Evolutionary conservation across 2,888 invertebrate species (phyloP), one percentile per base, ranked within the genome.

Genomic region (Liodrosophila aerea): DNA sequence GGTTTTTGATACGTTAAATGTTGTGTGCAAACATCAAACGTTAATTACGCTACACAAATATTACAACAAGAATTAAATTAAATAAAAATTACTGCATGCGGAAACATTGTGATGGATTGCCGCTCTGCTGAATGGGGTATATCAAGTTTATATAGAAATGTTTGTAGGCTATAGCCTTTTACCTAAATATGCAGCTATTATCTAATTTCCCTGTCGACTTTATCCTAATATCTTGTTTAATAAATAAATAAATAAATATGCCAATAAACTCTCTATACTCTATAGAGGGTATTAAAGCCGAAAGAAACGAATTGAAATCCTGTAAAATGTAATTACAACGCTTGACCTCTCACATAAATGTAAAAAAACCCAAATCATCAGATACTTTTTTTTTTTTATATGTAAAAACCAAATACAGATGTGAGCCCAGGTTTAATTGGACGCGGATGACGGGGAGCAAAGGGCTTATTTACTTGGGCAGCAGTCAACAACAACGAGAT

Each of bases 1-100:
- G 81, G 61, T 76, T 62, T 83, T 22, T 61, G 41, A 67, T 75
- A 40, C 30, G 22, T 5, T 22, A 22, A 22, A 22, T n/a, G n/a
- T 22, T 22, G 22, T 22, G 22, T 22, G 22, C 5, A 18, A 33
- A 44, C 30, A 15, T 43, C 43, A 49, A 11, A 33, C 41, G 31
- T 45, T 52, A 58, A 58, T 58, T 52, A 50, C 43, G 30, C 4
- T 16, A 16, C 8, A 7, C 13, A 36, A 16, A 46, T 13, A 22
- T 22, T 22, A n/a, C 2, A 46, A 12, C 34, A 9, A 18, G 11
- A 11, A 4, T 1, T 27, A 12, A 27, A 11, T 33, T 1, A 11
- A 9, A 11, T 1, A 9, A 8, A 29, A 11, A 4, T 5, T 11
- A 8, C 8, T 7, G 2, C 9, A 30, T 29, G n/a, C n/a, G n/a